Percentiles rank a stretch among this genome's conserved stretches.
Conservation (phyloP, 2,113 vertebrate genomes). For the Pipra filicauda region DNA sequence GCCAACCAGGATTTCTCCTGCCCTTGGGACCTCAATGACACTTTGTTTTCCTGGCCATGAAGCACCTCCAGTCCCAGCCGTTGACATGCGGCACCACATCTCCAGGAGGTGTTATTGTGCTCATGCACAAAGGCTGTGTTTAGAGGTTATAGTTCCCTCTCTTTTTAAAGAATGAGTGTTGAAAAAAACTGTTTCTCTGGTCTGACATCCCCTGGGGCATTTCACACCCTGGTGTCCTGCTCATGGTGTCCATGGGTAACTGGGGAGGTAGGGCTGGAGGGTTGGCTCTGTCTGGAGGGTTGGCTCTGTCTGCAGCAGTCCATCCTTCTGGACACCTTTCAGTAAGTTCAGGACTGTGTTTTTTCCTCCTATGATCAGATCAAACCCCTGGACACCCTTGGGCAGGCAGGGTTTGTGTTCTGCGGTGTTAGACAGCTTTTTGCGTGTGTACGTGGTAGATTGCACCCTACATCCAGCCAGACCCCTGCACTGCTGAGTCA, state of each 20-base stretch:
- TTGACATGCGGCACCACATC: rapidly evolving
- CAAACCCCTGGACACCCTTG: background rate
- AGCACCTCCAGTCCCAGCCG: background rate
- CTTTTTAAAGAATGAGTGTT: background rate
- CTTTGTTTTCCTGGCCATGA: background rate
- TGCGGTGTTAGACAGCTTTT: background rate
- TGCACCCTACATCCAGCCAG: background rate
- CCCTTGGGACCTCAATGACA: background rate
- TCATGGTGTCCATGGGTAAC: background rate
- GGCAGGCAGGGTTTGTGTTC: background rate
- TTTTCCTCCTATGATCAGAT: background rate
- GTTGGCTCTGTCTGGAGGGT: background rate
- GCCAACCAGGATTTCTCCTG: background rate
- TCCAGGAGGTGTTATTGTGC: background rate
- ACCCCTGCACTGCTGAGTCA: background rate
- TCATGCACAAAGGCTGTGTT: background rate
- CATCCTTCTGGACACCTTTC: background rate
- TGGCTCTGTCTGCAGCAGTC: background rate
- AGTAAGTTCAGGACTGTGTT: background rate
- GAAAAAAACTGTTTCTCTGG: background rate
- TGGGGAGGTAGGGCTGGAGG: background rate
- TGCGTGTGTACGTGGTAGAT: rapidly evolving
- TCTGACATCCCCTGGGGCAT: background rate
- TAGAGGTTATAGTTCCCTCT: background rate
- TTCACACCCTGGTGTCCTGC: background rate